Evolutionary conservation across 1,140 invertebrate species (phyloP).

Genomic region (Zeugodacus cucurbitae): DNA sequence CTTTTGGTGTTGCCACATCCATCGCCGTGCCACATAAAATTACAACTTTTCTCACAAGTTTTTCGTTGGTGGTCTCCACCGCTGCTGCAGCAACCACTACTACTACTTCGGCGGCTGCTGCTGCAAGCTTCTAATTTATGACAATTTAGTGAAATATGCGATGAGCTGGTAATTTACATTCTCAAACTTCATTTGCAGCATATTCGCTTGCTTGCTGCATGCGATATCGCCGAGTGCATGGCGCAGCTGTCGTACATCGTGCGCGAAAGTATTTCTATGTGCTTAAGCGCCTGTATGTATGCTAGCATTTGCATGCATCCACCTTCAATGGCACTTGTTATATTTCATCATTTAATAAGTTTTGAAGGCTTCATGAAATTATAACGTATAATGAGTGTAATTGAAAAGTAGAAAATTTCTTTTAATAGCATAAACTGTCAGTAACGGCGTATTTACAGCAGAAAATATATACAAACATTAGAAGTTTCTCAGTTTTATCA

Average conservation of each 20-base stretch:
- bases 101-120: not conserved
- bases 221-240: not conserved
- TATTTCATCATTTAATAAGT: constrained; percentile 26
- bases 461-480: too few relatives aligned
- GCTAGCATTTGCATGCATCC: not conserved
- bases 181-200: constrained; percentile 33
- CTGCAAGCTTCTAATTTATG: constrained; percentile 1
- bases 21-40: not conserved
- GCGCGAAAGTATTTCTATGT: too few relatives aligned
- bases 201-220: not conserved
- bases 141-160: constrained; percentile 37
- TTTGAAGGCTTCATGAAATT: not conserved
- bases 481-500: too few relatives aligned
- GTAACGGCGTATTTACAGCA: not conserved
- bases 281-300: not conserved
- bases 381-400: not conserved
- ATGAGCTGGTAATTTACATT: constrained; percentile 39
- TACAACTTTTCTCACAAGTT: constrained; percentile 13
- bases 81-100: not conserved
- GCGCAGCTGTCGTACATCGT: not conserved
- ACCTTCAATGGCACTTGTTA: not conserved
- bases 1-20: not conserved
- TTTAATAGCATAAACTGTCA: not conserved
- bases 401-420: not conserved
- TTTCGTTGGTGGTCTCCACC: not conserved